A percentile compares a stretch with the other conserved stretches of the same genome.
Conservation (phyloP, 2,888 invertebrate species). For the Zhengitettix transpicula region DNA sequence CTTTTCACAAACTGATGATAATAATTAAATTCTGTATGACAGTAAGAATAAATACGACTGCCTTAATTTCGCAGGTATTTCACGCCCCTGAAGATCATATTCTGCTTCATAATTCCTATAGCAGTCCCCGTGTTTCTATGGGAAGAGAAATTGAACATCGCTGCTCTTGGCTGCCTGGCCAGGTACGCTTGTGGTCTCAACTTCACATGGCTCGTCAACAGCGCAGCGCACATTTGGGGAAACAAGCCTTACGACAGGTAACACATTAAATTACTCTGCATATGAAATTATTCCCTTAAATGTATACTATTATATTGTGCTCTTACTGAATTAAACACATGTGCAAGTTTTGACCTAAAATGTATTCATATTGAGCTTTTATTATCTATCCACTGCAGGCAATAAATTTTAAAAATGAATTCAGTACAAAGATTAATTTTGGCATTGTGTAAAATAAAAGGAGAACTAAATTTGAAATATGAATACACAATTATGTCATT, state of each 20-base stretch:
- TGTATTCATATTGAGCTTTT: too few species aligned
- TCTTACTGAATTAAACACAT: neutral
- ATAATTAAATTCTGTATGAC: too few species aligned
- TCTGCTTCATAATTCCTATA: constrained; percentile 39
- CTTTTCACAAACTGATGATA: too few species aligned
- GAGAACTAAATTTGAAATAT: too few species aligned
- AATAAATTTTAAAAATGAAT: too few species aligned
- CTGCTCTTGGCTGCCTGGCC: constrained; percentile 29
- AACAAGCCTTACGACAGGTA: constrained; percentile 22
- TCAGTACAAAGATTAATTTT: too few species aligned
- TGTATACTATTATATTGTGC: neutral
- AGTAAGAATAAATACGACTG: too few species aligned
- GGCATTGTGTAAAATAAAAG: too few species aligned
- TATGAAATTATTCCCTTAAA: neutral
- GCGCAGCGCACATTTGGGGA: constrained; percentile 35
- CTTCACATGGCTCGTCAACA: constrained; percentile 41
- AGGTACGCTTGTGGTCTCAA: constrained; percentile 34
- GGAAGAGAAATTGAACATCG: constrained; percentile 32
- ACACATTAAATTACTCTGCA: constrained; percentile 10
- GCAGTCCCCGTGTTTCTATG: constrained; percentile 35
- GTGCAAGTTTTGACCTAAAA: too few species aligned
- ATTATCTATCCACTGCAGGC: too few species aligned
- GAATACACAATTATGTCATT: too few species aligned
- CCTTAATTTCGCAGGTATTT: constrained; percentile 25
- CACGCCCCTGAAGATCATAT: constrained; percentile 29